These are phyloP conservation scores for Bufo gargarizans DNA, from an alignment of 2,113 vertebrate species.

Conservation along the genomic window DNA sequence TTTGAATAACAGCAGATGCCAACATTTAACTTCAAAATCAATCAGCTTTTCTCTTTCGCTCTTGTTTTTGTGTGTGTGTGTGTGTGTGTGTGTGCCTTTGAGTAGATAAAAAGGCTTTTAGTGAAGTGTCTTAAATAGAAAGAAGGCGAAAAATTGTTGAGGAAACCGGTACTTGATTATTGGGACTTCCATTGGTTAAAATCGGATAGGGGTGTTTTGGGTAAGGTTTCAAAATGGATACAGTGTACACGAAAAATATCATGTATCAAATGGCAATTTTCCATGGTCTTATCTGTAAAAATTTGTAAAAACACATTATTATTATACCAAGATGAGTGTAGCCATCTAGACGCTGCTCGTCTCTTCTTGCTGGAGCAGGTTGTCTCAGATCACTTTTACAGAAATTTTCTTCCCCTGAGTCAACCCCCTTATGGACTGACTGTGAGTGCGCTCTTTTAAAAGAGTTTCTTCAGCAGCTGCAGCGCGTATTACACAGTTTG, in stretches of 20 bases:
- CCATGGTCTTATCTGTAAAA: no score
- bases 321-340: no score
- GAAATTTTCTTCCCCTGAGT: background rate
- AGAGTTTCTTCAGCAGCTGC: background rate
- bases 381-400: background rate
- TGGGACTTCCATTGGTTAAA: background rate
- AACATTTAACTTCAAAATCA: constrained; percentile 83
- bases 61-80: constrained; percentile 59
- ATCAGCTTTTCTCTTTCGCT: constrained; percentile 73
- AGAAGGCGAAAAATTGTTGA: background rate
- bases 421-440: background rate
- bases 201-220: background rate
- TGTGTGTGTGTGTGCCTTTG: constrained; percentile 63
- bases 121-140: constrained; percentile 68
- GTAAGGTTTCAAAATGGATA: background rate
- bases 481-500: background rate
- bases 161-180: constrained; percentile 20
- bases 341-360: background rate
- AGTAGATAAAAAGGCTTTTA: constrained; percentile 78
- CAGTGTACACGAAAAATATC: background rate
- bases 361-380: background rate
- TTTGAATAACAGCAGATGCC: constrained; percentile 88
- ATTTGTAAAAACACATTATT: no score
- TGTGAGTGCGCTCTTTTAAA: background rate
- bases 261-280: background rate